phyloP scores from a whole-genome alignment of 2,797 vertebrate genomes.

The Lycodopsis pacificus region DNA sequence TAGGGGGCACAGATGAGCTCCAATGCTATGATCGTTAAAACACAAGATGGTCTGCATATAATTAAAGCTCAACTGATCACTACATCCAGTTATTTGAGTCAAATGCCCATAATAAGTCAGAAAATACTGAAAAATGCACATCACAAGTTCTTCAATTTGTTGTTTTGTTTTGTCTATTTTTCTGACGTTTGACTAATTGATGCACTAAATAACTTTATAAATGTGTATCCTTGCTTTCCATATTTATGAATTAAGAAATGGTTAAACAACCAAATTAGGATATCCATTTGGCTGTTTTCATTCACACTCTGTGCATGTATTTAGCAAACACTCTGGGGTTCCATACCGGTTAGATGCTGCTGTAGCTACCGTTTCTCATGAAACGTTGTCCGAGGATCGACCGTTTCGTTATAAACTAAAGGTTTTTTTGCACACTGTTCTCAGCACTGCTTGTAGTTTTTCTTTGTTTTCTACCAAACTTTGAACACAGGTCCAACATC shows the following conservation, averaged over 20 bases:
- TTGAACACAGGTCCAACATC: not conserved
- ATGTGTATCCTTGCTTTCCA: no score
- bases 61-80: not conserved
- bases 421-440: not conserved
- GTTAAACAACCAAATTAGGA: not conserved
- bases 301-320: no score
- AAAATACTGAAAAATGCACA: not conserved
- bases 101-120: not conserved
- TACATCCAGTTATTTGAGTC: not conserved
- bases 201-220: not conserved
- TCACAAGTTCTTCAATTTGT: not conserved
- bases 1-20: slow-evolving; percentile 18
- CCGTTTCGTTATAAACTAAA: not conserved
- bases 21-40: not conserved
- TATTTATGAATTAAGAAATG: no score
- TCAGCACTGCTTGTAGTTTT: not conserved
- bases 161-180: not conserved
- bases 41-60: not conserved
- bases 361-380: not conserved
- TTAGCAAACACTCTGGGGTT: no score
- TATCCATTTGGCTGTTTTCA: not conserved
- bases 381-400: not conserved
- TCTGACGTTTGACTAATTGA: not conserved
- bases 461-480: not conserved
- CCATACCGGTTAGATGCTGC: not conserved